A percentile compares a stretch with the other conserved stretches of the same genome.
Conservation (phyloP, 2,113 vertebrate species). For the human region DNA sequence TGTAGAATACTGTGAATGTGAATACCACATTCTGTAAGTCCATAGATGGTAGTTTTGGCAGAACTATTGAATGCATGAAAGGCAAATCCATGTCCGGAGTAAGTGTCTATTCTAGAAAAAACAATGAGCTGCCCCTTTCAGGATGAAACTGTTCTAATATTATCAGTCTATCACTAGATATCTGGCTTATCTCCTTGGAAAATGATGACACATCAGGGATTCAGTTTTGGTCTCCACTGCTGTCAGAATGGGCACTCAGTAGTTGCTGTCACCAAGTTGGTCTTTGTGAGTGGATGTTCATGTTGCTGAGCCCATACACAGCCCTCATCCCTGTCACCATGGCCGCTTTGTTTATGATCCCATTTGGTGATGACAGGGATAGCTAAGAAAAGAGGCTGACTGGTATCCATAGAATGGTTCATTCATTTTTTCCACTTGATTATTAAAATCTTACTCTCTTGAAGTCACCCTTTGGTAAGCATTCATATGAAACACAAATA, state of each 20-base stretch:
- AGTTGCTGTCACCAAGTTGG: background rate
- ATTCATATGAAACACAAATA: background rate
- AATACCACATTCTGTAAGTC: background rate
- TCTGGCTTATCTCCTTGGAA: no score
- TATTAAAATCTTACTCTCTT: background rate
- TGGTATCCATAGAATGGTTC: background rate
- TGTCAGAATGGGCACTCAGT: background rate
- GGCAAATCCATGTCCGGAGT: background rate
- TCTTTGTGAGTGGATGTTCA: background rate
- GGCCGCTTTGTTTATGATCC: background rate
- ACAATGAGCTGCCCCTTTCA: background rate
- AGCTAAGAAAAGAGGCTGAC: background rate
- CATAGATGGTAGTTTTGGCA: background rate
- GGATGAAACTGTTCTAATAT: background rate
- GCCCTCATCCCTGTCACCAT: background rate
- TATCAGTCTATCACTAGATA: background rate
- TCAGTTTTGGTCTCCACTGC: background rate
- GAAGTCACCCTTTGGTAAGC: background rate
- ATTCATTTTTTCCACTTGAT: background rate
- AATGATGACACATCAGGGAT: background rate
- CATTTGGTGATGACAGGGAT: no score
- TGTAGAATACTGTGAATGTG: background rate
- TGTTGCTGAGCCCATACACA: background rate
- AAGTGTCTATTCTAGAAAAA: background rate
- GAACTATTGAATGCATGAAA: background rate